Percentiles rank a stretch among this genome's conserved stretches.
These are phyloP conservation scores for Congeria kusceri DNA, from an alignment of 2,888 invertebrate species.

Conservation along the genomic window DNA sequence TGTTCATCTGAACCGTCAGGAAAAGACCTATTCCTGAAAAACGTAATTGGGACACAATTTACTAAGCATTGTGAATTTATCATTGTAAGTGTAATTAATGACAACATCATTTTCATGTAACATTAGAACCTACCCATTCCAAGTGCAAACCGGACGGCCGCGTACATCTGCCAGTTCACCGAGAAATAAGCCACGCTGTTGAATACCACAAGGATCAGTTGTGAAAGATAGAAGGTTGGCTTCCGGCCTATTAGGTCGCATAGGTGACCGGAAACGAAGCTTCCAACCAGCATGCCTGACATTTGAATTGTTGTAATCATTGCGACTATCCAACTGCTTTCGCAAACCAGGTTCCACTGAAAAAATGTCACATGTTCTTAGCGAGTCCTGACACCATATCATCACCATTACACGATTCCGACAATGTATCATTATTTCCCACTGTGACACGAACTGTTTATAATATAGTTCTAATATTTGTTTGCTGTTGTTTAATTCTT, in stretches of 20 bases:
- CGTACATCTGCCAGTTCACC: conserved; percentile 72
- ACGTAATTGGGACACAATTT: background rate
- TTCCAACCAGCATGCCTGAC: conserved; percentile 68
- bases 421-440: too few species aligned
- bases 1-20: conserved; percentile 51
- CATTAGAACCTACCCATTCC: conserved; percentile 46
- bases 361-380: too few species aligned
- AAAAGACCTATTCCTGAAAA: conserved; percentile 49
- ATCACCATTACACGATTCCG: too few species aligned
- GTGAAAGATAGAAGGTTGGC: conserved; percentile 59
- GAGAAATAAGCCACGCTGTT: conserved; percentile 68
- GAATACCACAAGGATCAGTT: conserved; percentile 51
- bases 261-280: conserved; percentile 65
- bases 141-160: conserved; percentile 63
- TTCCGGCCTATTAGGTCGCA: conserved; percentile 70
- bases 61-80: background rate
- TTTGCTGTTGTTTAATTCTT: too few species aligned
- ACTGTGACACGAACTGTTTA: too few species aligned
- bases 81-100: too few species aligned
- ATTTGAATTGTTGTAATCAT: conserved; percentile 71
- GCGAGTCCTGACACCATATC: too few species aligned
- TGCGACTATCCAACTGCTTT: conserved; percentile 60
- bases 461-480: too few species aligned
- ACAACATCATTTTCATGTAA: background rate
- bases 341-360: conserved; percentile 70